phyloP scores from a whole-genome alignment of 1,140 invertebrate genomes.

The Macrobrachium rosenbergii region DNA sequence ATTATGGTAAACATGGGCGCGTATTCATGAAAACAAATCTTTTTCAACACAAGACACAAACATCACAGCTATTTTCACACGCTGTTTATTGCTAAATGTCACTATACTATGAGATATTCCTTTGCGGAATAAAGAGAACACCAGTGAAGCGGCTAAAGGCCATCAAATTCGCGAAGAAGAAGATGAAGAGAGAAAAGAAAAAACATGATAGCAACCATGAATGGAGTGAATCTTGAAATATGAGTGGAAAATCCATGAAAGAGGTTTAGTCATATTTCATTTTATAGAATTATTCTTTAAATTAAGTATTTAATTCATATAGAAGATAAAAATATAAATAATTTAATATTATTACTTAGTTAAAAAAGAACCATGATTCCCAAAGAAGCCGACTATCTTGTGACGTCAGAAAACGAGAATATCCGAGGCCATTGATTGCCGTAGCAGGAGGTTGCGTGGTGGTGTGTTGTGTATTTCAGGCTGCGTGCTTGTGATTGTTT shows the following conservation, averaged over 20 bases:
- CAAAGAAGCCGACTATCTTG: constrained; percentile 32
- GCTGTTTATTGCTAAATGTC: no score
- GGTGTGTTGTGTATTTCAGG: neutral
- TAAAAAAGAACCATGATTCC: constrained; percentile 1
- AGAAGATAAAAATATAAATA: neutral
- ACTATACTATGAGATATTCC: no score
- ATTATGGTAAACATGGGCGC: no score
- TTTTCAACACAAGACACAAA: no score
- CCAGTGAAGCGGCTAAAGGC: no score
- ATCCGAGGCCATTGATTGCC: neutral
- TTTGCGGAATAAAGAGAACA: no score
- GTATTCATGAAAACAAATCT: no score
- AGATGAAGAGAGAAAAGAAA: no score
- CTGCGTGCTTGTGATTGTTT: constrained; percentile 64
- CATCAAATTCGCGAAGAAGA: no score
- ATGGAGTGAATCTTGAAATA: no score
- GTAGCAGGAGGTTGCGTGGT: neutral
- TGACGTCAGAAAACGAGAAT: constrained; percentile 24
- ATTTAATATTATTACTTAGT: neutral
- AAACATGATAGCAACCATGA: no score
- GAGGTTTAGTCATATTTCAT: neutral
- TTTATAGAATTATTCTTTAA: neutral
- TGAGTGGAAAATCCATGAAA: neutral
- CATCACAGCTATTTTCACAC: no score
- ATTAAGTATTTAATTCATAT: neutral